Conservation (phyloP, 2,888 invertebrate genomes). For the Andrena bucephala region DNA sequence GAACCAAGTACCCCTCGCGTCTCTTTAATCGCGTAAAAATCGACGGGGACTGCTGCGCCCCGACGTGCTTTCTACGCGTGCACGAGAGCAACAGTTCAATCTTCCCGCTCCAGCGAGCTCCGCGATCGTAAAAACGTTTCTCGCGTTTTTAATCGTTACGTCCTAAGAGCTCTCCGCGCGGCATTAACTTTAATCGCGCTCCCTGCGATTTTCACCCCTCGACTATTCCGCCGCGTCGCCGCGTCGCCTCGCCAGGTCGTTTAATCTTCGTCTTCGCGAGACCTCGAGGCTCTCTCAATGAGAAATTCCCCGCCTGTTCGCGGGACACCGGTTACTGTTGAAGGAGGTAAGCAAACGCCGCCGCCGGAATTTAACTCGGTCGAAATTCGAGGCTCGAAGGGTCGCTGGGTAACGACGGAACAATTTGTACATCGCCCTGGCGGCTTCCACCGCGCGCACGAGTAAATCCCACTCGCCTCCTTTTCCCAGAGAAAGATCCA, state of each 20-base stretch:
- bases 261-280: not conserved
- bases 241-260: not conserved
- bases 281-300: too few relatives aligned
- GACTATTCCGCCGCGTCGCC: too few relatives aligned
- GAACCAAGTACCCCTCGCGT: not conserved
- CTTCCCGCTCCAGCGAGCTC: not conserved
- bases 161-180: not conserved
- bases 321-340: too few relatives aligned
- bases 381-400: too few relatives aligned
- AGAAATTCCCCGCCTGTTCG: too few relatives aligned
- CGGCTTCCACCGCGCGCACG: too few relatives aligned
- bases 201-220: not conserved
- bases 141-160: not conserved
- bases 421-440: too few relatives aligned
- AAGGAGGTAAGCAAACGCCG: too few relatives aligned
- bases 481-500: conserved; percentile 2
- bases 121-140: not conserved
- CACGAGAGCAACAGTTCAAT: not conserved
- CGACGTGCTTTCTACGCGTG: not conserved
- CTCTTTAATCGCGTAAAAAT: conserved; percentile 12
- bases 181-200: conserved; percentile 9
- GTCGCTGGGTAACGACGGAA: too few relatives aligned
- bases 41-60: not conserved
- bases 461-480: not conserved
- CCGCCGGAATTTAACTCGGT: too few relatives aligned